A percentile compares a stretch with the other conserved stretches of the same genome.
Conservation (phyloP, 1,140 invertebrate species). For the Holcopasites calliopsidis region DNA sequence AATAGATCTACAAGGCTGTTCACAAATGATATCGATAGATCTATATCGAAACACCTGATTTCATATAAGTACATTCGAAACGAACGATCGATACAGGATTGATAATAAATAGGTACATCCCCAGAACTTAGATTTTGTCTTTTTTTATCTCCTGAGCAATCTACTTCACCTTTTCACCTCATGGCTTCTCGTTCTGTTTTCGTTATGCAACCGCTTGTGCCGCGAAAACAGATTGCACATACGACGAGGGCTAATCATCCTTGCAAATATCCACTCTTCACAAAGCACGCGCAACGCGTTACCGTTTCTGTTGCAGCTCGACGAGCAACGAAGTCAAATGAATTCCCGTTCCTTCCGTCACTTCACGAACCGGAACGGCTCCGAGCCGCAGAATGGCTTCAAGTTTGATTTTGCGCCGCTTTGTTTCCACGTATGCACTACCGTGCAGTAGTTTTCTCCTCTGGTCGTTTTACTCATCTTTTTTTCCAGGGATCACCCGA, state of each 20-base stretch:
- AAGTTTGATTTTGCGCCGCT: constrained; percentile 11
- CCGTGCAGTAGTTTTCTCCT: neutral
- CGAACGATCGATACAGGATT: too few species aligned
- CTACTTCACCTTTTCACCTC: too few species aligned
- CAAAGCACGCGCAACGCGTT: neutral
- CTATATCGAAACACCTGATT: neutral
- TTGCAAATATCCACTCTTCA: constrained; percentile 3
- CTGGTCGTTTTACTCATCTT: neutral
- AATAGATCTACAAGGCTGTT: neutral
- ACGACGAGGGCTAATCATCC: neutral
- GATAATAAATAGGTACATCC: too few species aligned
- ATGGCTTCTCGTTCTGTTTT: too few species aligned
- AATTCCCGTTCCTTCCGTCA: constrained; percentile 1
- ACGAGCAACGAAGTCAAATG: neutral
- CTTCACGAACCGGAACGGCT: constrained; percentile 21
- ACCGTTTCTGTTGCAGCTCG: neutral
- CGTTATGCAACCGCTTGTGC: neutral
- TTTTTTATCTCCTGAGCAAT: too few species aligned
- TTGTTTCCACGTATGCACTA: constrained; percentile 2
- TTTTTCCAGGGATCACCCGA: too few species aligned
- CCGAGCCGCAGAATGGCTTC: neutral
- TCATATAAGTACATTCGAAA: too few species aligned
- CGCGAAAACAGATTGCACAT: neutral
- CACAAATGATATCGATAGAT: neutral
- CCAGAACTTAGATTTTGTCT: too few species aligned